Evolutionary conservation across 2,113 vertebrate species (phyloP).

Genomic region (Lepisosteus oculatus): DNA sequence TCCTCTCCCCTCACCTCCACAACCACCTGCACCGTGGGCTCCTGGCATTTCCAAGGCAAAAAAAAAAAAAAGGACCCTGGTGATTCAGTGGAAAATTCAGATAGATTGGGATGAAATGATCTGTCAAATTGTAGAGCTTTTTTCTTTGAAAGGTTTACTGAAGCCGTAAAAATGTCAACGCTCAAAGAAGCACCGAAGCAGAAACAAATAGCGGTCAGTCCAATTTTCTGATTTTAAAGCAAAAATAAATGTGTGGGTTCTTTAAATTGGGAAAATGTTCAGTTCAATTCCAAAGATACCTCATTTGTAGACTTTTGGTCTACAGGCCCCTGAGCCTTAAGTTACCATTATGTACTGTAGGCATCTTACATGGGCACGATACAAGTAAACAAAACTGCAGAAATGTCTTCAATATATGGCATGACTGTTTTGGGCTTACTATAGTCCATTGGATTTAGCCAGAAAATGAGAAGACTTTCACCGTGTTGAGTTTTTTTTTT

Average conservation of each 20-base stretch:
- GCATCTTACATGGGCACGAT: no score
- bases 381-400: no score
- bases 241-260: not conserved
- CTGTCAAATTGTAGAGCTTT: conserved; percentile 29
- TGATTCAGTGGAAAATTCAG: conserved; percentile 21
- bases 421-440: no score
- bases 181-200: conserved; percentile 18
- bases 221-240: not conserved
- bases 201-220: conserved; percentile 25
- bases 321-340: no score
- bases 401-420: no score
- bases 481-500: no score
- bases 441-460: no score
- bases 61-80: not conserved
- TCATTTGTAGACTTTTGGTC: conserved; percentile 6
- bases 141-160: not conserved
- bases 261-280: not conserved
- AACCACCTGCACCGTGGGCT: not conserved
- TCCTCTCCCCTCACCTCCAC: not conserved
- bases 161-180: conserved; percentile 26
- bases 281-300: not conserved
- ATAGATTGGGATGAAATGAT: conserved; percentile 26
- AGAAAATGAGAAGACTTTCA: no score
- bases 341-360: no score
- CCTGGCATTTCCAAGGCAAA: no score